A percentile compares a stretch with the other conserved stretches of the same genome.
Evolutionary conservation across 1,140 invertebrate genomes (phyloP).

Genomic region (Drosophila rhopaloa): DNA sequence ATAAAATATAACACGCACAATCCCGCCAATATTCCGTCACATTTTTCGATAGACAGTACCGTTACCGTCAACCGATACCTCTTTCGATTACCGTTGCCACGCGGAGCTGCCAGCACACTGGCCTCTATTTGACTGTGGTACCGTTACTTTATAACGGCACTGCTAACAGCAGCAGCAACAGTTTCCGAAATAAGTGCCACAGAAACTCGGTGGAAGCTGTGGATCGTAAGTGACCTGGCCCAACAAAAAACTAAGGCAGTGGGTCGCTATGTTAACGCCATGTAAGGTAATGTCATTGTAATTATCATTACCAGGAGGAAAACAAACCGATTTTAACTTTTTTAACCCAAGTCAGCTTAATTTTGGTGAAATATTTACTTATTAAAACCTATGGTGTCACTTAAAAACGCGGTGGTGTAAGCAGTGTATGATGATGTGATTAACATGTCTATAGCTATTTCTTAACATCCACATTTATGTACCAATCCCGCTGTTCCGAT

Average conservation of each 20-base stretch:
- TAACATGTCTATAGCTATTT: too few relatives aligned
- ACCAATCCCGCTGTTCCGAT: too few relatives aligned
- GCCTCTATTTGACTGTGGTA: constrained; percentile 26
- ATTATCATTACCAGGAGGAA: too few relatives aligned
- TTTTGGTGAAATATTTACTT: too few relatives aligned
- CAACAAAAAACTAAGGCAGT: constrained; percentile 55
- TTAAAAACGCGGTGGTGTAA: too few relatives aligned
- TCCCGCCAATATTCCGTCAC: constrained; percentile 35
- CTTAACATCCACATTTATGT: too few relatives aligned
- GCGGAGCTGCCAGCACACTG: constrained; percentile 65
- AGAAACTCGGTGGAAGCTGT: constrained; percentile 24
- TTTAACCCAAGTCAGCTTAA: too few relatives aligned
- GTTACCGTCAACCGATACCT: neutral
- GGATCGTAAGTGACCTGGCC: constrained; percentile 76
- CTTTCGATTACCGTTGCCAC: constrained; percentile 50
- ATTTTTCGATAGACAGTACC: constrained; percentile 1
- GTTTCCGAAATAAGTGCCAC: constrained; percentile 13
- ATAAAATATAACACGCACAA: constrained; percentile 12
- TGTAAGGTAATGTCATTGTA: neutral
- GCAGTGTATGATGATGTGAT: too few relatives aligned
- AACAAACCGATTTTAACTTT: too few relatives aligned
- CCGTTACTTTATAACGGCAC: constrained; percentile 67
- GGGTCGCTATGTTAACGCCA: constrained; percentile 58
- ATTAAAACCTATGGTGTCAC: too few relatives aligned
- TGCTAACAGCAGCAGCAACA: constrained; percentile 42